A percentile compares a stretch with the other conserved stretches of the same genome.
These are phyloP conservation scores for Bilobella aurantiaca DNA, from an alignment of 1,140 invertebrate species.

Conservation along the genomic window DNA sequence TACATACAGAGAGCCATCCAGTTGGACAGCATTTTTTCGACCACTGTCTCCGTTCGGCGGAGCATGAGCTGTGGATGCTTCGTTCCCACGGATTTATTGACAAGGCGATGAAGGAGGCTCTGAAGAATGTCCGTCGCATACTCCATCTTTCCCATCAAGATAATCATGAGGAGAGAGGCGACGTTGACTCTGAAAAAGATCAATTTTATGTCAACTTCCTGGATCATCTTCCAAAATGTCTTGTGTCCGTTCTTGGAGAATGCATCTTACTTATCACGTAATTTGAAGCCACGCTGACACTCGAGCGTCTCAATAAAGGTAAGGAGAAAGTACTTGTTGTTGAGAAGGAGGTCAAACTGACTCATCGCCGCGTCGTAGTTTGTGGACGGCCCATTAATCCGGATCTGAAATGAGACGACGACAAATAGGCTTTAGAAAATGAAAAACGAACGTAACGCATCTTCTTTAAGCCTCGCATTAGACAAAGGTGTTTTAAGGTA, in stretches of 20 bases:
- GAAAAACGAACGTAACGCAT: too few species aligned
- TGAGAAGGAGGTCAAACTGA: slow-evolving; percentile 85
- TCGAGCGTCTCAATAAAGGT: slow-evolving; percentile 89
- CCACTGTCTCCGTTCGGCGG: slow-evolving; percentile 88
- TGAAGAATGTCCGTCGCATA: slow-evolving; percentile 87
- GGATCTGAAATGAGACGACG: slow-evolving; percentile 44
- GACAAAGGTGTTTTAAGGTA: too few species aligned
- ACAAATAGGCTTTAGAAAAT: too few species aligned
- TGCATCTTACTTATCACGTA: slow-evolving; percentile 76
- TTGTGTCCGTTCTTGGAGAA: too few species aligned
- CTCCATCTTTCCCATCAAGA: slow-evolving; percentile 91
- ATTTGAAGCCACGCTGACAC: slow-evolving; percentile 78
- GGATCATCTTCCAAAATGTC: too few species aligned
- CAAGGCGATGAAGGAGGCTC: slow-evolving; percentile 70
- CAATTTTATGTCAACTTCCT: neutral
- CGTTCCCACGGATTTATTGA: slow-evolving; percentile 78
- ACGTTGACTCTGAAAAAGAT: slow-evolving; percentile 63
- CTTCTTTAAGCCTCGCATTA: too few species aligned
- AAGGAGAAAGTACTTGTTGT: slow-evolving; percentile 84
- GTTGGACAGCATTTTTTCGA: too few species aligned
- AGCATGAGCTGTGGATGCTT: slow-evolving; percentile 89
- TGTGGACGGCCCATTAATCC: slow-evolving; percentile 63
- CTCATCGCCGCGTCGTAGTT: slow-evolving; percentile 88
- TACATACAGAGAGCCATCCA: too few species aligned
- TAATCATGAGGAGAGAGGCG: slow-evolving; percentile 81